A percentile compares a stretch with the other conserved stretches of the same genome.
Evolutionary conservation across 2,113 vertebrate genomes (phyloP).

Genomic region (Emydura subglobosa): DNA sequence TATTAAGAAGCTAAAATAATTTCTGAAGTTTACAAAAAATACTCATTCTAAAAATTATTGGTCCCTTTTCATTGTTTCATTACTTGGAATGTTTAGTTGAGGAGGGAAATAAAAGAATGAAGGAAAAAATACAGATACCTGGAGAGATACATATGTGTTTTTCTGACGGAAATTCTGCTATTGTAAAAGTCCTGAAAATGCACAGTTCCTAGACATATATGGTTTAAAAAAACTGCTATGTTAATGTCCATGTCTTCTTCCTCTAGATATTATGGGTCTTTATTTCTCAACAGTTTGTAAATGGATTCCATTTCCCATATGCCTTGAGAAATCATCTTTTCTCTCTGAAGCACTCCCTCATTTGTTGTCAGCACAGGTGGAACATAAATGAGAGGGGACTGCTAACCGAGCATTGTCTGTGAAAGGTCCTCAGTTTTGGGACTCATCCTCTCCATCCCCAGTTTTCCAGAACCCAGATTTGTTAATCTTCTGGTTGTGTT

Average conservation of each 20-base stretch:
- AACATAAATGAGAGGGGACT: not conserved
- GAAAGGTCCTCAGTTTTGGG: not conserved
- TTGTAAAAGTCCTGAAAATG: not conserved
- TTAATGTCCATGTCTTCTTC: not conserved
- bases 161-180: not conserved
- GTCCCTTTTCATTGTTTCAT: slow-evolving; percentile 6
- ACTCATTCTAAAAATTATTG: not conserved
- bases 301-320: not conserved
- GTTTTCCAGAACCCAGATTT: not conserved
- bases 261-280: not conserved
- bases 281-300: not conserved
- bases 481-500: not conserved
- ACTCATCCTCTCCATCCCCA: not conserved
- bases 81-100: slow-evolving; percentile 34
- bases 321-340: not conserved
- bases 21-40: not conserved
- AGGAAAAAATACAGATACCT: not conserved
- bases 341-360: not conserved
- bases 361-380: not conserved
- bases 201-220: not conserved
- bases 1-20: slow-evolving; percentile 47
- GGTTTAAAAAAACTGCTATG: not conserved
- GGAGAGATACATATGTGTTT: not conserved
- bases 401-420: not conserved
- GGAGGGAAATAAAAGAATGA: slow-evolving; percentile 44